Conservation (phyloP, 2,797 vertebrate species). For the Micromesistius poutassou region DNA sequence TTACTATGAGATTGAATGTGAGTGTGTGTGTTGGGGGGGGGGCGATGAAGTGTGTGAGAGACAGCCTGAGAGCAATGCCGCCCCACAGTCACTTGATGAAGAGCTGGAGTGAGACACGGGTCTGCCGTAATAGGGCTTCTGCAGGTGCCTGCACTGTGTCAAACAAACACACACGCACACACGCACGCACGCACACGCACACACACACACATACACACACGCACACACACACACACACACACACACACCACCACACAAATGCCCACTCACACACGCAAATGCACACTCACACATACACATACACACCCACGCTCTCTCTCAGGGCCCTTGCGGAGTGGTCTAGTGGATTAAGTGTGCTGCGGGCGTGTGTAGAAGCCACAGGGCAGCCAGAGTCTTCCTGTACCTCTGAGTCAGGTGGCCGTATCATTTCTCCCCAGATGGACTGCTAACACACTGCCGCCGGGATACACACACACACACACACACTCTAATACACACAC, state of each 20-base stretch:
- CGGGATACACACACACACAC: slow-evolving; percentile 30
- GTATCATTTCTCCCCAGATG: slow-evolving; percentile 71
- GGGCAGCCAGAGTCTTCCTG: slow-evolving; percentile 66
- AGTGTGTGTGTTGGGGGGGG: slow-evolving; percentile 36
- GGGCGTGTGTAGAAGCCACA: slow-evolving; percentile 31
- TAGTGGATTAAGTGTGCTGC: slow-evolving; percentile 54
- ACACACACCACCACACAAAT: not conserved
- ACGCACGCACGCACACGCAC: slow-evolving; percentile 23
- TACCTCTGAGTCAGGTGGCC: slow-evolving; percentile 61
- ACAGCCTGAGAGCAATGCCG: slow-evolving; percentile 34
- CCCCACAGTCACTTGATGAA: slow-evolving; percentile 51
- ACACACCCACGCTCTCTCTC: not conserved
- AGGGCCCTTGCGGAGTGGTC: slow-evolving; percentile 9
- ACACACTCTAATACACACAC: not conserved
- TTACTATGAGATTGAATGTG: slow-evolving; percentile 55
- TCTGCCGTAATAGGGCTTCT: slow-evolving; percentile 49
- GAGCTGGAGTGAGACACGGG: slow-evolving; percentile 44
- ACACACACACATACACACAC: not conserved
- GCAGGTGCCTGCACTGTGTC: slow-evolving; percentile 3
- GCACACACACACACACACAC: too few species aligned
- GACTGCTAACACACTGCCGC: slow-evolving; percentile 66
- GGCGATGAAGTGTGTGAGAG: slow-evolving; percentile 25
- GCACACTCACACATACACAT: not conserved
- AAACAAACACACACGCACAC: slow-evolving; percentile 11
- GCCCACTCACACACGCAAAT: not conserved